Base-by-base conservation (phyloP, 2,888 invertebrate species). In the Nomada hirtipes region DNA sequence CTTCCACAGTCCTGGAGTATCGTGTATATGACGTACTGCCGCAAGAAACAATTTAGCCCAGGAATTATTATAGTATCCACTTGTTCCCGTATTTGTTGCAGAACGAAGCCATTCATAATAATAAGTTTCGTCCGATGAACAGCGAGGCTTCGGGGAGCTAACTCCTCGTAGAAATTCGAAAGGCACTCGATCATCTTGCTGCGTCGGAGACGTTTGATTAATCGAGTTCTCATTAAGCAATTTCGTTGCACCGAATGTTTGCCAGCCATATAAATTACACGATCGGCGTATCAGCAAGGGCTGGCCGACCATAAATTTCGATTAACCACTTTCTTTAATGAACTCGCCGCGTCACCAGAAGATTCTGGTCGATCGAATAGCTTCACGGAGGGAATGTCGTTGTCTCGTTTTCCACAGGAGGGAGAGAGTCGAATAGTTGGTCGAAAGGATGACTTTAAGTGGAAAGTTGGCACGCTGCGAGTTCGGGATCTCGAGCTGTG, bases 321-420 rank as follows among this genome's bases (percentile, higher is more conserved):
- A 68, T 80, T 76, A 76, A 69, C 70, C 82, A 26, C 65, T 70
- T 79, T 81, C 68, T 74, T 79, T 74, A 70, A 79, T 74, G 69
- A 55, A 61, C 68, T 52, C 26, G 18, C 23, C 36, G 15, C 23
- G 4, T 10, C 29, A 60, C 3, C 50, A 11, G 11, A 13, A 2
- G n/a, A 4, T 23, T 44, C 15, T 55, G 13, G 20, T 4, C 23
- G 55, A 60, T 53, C 29, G 13, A 57, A 68, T 4, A 20, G n/a
- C 4, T 47, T 47, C 10, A 0, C 13, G 4, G 36, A 3, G 23
- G 23, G 13, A 36, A 23, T 13, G 20, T 11, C 20, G 26, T 47
- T 44, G 15, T 61, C 20, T n/a, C 20, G 36, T 10, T 60, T 53
- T 1, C 15, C 10, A 2, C 7, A 13, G 15, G 11, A 53, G 7